Evolutionary conservation across 2,888 invertebrate genomes (phyloP).

Genomic region (Vanessa cardui): DNA sequence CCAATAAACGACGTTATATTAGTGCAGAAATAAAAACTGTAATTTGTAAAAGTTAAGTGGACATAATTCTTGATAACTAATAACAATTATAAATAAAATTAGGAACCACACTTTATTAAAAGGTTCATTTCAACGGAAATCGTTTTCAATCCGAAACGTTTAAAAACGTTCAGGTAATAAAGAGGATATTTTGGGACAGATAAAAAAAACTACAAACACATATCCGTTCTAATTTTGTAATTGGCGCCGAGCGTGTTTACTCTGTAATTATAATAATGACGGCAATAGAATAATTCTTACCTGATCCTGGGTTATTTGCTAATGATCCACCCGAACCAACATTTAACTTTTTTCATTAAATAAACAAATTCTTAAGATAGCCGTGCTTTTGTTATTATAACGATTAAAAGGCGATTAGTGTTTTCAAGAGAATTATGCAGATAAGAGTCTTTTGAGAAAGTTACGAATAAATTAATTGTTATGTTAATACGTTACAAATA

Average conservation of each 20-base stretch:
- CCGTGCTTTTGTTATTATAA: conserved; percentile 59
- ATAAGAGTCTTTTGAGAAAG: conserved; percentile 51
- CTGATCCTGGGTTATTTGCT: conserved; percentile 69
- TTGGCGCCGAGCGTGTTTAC: conserved; percentile 60
- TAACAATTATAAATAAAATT: conserved; percentile 35
- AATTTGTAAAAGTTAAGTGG: not conserved
- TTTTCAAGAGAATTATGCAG: conserved; percentile 55
- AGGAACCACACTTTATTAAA: conserved; percentile 17
- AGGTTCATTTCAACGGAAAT: conserved; percentile 34
- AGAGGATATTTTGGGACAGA: conserved; percentile 34
- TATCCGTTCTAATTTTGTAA: conserved; percentile 50
- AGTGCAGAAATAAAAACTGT: not conserved
- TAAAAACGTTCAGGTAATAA: conserved; percentile 38
- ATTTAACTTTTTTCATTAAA: conserved; percentile 46
- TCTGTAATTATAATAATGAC: conserved; percentile 77
- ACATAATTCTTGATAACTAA: conserved; percentile 12
- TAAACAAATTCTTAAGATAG: conserved; percentile 45
- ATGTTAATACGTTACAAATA: conserved; percentile 40
- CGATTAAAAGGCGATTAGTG: conserved; percentile 64
- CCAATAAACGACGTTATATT: too few relatives aligned
- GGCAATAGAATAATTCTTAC: conserved; percentile 49
- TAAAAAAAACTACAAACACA: conserved; percentile 44
- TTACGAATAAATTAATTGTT: conserved; percentile 62
- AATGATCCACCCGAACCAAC: conserved; percentile 53
- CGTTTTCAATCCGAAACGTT: conserved; percentile 29